Conservation (phyloP, 2,888 invertebrate species). For the Phania funesta region DNA sequence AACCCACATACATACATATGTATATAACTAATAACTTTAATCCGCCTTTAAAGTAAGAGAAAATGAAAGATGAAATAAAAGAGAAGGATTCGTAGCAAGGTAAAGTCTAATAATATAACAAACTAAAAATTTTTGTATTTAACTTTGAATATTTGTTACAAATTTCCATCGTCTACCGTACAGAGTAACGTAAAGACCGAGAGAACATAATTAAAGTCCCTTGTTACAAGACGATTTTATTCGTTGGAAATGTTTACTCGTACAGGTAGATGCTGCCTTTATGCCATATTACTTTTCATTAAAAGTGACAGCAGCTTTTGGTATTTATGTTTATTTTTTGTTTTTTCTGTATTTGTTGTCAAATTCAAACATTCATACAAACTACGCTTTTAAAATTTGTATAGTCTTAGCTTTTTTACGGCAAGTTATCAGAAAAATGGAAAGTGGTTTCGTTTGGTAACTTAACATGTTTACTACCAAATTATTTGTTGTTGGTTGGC, state of each 20-base stretch:
- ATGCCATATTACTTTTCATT: constrained; percentile 55
- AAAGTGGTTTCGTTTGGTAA: constrained; percentile 67
- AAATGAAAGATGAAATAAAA: constrained; percentile 10
- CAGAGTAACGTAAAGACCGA: not conserved
- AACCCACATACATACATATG: constrained; percentile 45
- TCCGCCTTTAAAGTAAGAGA: not conserved
- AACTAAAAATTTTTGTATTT: not conserved
- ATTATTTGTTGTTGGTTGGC: constrained; percentile 38
- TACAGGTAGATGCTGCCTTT: constrained; percentile 35
- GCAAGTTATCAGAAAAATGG: constrained; percentile 67
- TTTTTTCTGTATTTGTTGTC: constrained; percentile 18
- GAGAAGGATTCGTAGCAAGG: constrained; percentile 36
- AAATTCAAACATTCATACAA: constrained; percentile 46
- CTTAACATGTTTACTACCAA: constrained; percentile 59
- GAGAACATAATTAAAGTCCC: not conserved
- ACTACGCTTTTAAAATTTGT: constrained; percentile 35
- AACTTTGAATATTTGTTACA: not conserved
- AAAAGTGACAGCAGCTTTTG: constrained; percentile 63
- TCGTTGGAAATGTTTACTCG: not conserved
- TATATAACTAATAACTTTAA: constrained; percentile 1
- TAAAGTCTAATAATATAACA: constrained; percentile 37
- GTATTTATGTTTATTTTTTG: constrained; percentile 39
- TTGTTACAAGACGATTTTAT: not conserved
- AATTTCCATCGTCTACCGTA: not conserved
- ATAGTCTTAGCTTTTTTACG: constrained; percentile 43